These are phyloP conservation scores for Leucania comma DNA, from an alignment of 2,888 invertebrate species.

Conservation along the genomic window DNA sequence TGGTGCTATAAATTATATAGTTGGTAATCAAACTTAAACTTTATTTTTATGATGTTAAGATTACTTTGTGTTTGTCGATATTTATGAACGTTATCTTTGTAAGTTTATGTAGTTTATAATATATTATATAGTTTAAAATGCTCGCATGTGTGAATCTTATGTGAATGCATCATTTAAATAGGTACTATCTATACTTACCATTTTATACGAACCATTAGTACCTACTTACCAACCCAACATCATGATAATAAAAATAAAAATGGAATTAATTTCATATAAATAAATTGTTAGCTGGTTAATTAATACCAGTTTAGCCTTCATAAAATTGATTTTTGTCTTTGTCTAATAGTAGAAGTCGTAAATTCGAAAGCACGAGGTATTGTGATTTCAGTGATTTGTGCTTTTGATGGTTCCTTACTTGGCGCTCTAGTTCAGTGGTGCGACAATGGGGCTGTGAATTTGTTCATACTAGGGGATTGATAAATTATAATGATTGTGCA, in stretches of 20 bases:
- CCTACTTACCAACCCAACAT: not conserved
- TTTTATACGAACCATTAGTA: no score
- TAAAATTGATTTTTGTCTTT: not conserved
- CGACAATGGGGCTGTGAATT: not conserved
- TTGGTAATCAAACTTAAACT: conserved; percentile 50
- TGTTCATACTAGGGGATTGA: not conserved
- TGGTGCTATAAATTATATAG: conserved; percentile 52
- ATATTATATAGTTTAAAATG: conserved; percentile 23
- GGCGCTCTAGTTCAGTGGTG: not conserved
- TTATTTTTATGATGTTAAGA: conserved; percentile 27
- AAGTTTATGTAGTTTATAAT: conserved; percentile 24
- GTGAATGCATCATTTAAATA: not conserved
- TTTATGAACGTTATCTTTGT: conserved; percentile 23
- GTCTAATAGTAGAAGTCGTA: not conserved
- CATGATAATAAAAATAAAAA: not conserved
- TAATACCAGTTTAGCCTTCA: not conserved
- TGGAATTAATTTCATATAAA: not conserved
- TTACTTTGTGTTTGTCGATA: conserved; percentile 32
- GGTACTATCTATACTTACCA: not conserved
- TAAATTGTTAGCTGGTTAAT: not conserved
- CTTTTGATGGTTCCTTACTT: not conserved
- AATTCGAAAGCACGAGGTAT: conserved; percentile 3
- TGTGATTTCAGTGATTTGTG: not conserved
- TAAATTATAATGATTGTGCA: not conserved
- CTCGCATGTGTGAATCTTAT: conserved; percentile 7